Evolutionary conservation across 2,797 vertebrate species (phyloP).

Genomic region (Catharus ustulatus): DNA sequence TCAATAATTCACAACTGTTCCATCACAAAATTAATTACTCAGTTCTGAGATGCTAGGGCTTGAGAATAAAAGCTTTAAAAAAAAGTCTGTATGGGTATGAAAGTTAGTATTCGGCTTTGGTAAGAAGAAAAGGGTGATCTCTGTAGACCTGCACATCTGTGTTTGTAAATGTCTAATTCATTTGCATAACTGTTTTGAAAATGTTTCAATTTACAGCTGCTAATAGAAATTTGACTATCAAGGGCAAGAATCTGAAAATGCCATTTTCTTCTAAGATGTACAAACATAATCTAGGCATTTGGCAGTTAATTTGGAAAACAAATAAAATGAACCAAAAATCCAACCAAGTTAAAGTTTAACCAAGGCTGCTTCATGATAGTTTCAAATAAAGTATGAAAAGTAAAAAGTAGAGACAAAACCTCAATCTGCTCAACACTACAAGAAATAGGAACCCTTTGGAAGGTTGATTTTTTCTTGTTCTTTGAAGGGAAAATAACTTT

Average conservation of each 20-base stretch:
- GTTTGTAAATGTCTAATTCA: conserved; percentile 2
- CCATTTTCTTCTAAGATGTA: neutral
- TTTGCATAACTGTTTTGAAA: conserved; percentile 41
- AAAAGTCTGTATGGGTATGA: neutral
- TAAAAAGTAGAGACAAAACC: neutral
- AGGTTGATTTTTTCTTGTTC: rapidly evolving
- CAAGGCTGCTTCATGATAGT: neutral
- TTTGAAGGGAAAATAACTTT: neutral
- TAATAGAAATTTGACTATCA: neutral
- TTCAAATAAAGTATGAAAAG: neutral
- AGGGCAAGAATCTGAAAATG: conserved; percentile 21
- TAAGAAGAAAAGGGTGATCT: neutral
- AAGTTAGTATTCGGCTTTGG: neutral
- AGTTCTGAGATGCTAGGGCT: neutral
- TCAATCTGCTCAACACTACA: neutral
- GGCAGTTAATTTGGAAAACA: neutral
- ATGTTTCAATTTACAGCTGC: neutral
- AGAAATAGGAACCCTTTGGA: neutral
- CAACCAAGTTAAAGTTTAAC: neutral
- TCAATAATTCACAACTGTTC: neutral
- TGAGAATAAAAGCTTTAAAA: neutral
- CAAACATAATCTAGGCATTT: neutral
- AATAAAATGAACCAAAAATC: neutral
- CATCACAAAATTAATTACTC: neutral
- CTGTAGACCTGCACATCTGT: neutral